Percentiles rank a stretch among this genome's conserved stretches.
phyloP scores from a whole-genome alignment of 2,888 invertebrate genomes.

The Nipponacmea schrenckii region DNA sequence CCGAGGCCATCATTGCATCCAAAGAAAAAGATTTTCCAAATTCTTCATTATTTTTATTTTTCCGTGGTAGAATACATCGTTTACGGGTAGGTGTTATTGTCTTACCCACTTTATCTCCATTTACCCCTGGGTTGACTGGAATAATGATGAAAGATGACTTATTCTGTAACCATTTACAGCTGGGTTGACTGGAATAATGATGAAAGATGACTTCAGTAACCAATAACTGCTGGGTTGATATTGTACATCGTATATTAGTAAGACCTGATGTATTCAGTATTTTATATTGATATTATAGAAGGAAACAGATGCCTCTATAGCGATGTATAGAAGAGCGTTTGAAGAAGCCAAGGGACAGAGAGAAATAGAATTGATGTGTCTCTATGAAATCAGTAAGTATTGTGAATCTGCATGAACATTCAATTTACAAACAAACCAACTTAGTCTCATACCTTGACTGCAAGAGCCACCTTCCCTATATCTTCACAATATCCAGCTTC shows the following conservation, averaged over 20 bases:
- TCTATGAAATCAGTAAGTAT: constrained; percentile 72
- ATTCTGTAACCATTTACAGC: no score
- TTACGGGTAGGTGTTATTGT: constrained; percentile 73
- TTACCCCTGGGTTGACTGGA: no score
- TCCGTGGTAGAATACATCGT: constrained; percentile 74
- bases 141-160: no score
- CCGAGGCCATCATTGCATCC: constrained; percentile 69
- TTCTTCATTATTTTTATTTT: constrained; percentile 77
- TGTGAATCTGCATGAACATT: neutral
- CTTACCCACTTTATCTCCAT: no score
- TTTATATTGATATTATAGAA: constrained; percentile 69
- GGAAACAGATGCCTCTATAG: constrained; percentile 73
- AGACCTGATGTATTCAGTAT: neutral
- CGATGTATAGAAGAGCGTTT: constrained; percentile 73
- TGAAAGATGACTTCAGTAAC: no score
- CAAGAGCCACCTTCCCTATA: no score
- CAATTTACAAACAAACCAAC: no score
- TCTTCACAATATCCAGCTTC: no score
- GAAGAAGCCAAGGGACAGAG: constrained; percentile 73
- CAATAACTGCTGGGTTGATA: no score
- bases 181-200: no score
- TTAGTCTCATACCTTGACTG: no score
- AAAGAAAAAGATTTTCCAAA: constrained; percentile 70
- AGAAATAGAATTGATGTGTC: constrained; percentile 75
- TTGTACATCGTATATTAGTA: no score